Conservation (phyloP, 2,113 vertebrate species). For the Climacteris rufus region DNA sequence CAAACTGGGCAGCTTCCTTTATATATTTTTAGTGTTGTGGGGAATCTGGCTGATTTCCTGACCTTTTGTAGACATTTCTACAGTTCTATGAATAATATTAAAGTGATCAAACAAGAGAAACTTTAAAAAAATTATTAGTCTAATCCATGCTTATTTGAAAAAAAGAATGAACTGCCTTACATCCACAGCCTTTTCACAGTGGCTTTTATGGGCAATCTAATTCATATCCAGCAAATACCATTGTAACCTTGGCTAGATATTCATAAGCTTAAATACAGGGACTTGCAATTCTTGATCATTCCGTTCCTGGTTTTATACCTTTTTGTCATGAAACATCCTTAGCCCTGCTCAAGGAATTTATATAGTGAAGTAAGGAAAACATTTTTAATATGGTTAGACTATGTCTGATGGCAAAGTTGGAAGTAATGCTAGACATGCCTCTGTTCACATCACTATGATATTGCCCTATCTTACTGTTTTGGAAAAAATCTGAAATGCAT, state of each 20-base stretch:
- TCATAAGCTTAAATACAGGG: background rate
- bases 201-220: background rate
- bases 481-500: background rate
- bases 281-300: background rate
- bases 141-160: background rate
- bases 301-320: background rate
- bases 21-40: background rate
- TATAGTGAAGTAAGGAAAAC: background rate
- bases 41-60: background rate
- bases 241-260: background rate
- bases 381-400: background rate
- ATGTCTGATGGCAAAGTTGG: background rate
- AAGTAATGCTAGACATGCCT: background rate
- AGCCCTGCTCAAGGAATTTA: background rate
- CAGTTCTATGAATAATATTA: background rate
- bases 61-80: background rate
- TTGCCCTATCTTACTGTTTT: background rate
- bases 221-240: background rate
- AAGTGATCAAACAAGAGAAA: background rate
- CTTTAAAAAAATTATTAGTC: background rate
- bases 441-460: background rate
- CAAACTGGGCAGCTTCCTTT: background rate
- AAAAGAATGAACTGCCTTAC: background rate
- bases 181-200: background rate
- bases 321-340: background rate